Evolutionary conservation across 2,113 vertebrate species (phyloP).

Genomic region (Eulemur macaco): DNA sequence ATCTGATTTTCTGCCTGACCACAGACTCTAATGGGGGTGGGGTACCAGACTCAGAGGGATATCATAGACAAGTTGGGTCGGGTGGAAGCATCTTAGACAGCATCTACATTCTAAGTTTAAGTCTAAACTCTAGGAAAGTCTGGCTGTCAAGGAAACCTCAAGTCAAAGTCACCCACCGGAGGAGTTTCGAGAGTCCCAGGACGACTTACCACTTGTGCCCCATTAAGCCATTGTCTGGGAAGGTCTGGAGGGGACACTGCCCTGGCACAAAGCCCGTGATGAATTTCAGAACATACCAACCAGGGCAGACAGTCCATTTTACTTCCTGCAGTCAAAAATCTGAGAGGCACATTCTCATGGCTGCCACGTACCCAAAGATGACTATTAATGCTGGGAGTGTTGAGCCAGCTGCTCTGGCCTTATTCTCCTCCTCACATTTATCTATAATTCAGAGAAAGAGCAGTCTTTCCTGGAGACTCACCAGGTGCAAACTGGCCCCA

Average conservation of each 20-base stretch:
- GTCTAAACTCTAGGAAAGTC: not conserved
- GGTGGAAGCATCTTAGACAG: not conserved
- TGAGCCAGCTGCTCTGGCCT: not conserved
- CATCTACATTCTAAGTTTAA: not conserved
- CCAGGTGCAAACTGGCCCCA: not conserved
- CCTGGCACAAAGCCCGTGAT: not conserved
- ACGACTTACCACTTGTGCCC: not conserved
- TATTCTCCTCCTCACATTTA: not conserved
- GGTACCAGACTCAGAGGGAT: not conserved
- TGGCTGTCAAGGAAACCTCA: not conserved
- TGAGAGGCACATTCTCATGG: not conserved
- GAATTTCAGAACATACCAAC: not conserved
- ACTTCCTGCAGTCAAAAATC: not conserved
- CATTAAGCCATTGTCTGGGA: not conserved
- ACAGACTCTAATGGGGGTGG: not conserved
- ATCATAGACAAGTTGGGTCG: not conserved
- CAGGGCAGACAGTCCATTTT: not conserved
- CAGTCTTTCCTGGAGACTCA: not conserved
- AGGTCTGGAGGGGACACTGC: not conserved
- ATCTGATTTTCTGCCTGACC: not conserved
- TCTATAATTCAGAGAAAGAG: not conserved
- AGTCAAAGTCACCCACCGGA: not conserved
- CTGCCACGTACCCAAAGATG: not conserved
- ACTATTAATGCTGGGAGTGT: not conserved
- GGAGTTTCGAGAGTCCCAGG: not conserved